These are phyloP conservation scores for Ophion obscuratus DNA, from an alignment of 2,888 invertebrate species.

Conservation along the genomic window DNA sequence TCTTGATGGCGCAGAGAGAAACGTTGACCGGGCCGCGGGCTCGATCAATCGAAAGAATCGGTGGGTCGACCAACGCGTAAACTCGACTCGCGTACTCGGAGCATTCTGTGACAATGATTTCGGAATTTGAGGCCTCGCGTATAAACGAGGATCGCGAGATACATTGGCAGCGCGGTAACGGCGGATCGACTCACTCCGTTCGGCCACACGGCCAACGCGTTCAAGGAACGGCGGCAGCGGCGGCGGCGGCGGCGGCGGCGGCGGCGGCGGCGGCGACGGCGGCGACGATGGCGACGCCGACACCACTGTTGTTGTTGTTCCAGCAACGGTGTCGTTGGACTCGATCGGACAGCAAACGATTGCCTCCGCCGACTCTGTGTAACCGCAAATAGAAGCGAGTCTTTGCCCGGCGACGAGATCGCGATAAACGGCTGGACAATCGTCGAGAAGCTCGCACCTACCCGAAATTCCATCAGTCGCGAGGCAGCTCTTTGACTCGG, in stretches of 20 bases:
- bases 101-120: slow-evolving; percentile 75
- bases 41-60: slow-evolving; percentile 56
- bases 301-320: background rate
- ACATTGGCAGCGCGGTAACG: background rate
- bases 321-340: background rate
- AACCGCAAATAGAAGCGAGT: slow-evolving; percentile 73
- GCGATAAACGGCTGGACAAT: slow-evolving; percentile 73
- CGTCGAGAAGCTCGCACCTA: slow-evolving; percentile 67
- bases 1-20: slow-evolving; percentile 75
- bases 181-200: slow-evolving; percentile 69
- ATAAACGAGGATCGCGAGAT: background rate
- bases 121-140: background rate
- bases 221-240: background rate
- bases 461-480: slow-evolving; percentile 65
- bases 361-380: slow-evolving; percentile 63
- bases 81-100: slow-evolving; percentile 75
- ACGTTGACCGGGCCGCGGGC: slow-evolving; percentile 67
- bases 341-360: slow-evolving; percentile 77
- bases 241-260: background rate
- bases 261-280: no score
- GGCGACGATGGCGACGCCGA: no score
- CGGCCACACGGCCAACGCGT: slow-evolving; percentile 61
- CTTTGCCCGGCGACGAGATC: slow-evolving; percentile 72
- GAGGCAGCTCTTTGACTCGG: slow-evolving; percentile 62
- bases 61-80: slow-evolving; percentile 69